Evolutionary conservation across 2,888 invertebrate species (phyloP).

Genomic region (Piscicola geometra): DNA sequence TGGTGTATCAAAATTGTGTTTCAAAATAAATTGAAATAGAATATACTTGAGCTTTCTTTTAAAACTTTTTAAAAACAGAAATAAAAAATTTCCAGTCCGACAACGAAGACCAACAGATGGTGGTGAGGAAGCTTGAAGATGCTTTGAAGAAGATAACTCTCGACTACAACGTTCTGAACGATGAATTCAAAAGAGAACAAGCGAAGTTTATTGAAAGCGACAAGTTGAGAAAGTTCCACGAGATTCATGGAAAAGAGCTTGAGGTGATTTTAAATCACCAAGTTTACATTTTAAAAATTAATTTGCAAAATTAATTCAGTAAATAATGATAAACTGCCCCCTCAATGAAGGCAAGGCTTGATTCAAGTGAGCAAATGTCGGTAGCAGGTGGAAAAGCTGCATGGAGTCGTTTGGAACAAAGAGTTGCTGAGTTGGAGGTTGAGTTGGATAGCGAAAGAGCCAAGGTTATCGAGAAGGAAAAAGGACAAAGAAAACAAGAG

Average conservation of each 20-base stretch:
- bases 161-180: conserved; percentile 93
- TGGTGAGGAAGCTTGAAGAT: conserved; percentile 97
- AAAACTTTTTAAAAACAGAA: background rate
- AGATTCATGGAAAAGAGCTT: conserved; percentile 96
- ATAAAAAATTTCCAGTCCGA: conserved; percentile 49
- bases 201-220: conserved; percentile 97
- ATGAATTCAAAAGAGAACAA: conserved; percentile 97
- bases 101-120: conserved; percentile 97
- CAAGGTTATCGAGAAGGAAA: conserved; percentile 95
- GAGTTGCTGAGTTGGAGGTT: conserved; percentile 59
- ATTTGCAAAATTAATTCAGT: background rate
- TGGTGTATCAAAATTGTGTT: conserved; percentile 54
- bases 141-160: conserved; percentile 53
- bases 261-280: conserved; percentile 83
- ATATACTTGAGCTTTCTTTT: conserved; percentile 97
- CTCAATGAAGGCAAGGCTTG: conserved; percentile 17
- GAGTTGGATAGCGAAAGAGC: conserved; percentile 97
- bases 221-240: conserved; percentile 94
- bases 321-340: background rate
- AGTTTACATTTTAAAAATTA: background rate
- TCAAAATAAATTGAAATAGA: conserved; percentile 95
- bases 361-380: conserved; percentile 89
- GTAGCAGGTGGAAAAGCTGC: conserved; percentile 98
- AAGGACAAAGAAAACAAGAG: conserved; percentile 95
- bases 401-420: conserved; percentile 93